Evolutionary conservation across 2,113 vertebrate genomes (phyloP), one percentile per base, ranked within the genome.

Genomic region (Aythya baeri): DNA sequence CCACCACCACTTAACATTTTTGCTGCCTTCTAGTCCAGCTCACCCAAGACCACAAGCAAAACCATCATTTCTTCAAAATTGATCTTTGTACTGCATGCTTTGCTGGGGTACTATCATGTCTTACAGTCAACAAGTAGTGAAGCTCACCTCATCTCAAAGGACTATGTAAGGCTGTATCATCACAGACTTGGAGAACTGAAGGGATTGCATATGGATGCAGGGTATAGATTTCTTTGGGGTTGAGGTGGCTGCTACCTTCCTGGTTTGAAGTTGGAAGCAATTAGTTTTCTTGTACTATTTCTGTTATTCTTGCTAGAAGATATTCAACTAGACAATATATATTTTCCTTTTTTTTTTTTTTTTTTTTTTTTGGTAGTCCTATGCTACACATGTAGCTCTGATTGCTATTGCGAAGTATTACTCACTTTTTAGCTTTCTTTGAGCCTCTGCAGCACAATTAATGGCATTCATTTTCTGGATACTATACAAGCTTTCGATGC

Each of bases 1-100:
- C 11, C 6, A 0, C 21, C 10, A 8, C 2, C 5, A 1, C 7
- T 50, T 67, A 13, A 21, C 3, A 7, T 23, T 83, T 55, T 50
- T 54, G 2, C 74, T 36, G 4, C 49, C n/a, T 89, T 66, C n/a
- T 41, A 43, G 17, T 41, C 25, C 13, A 25, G 27, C 17, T 9
- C 16, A n/a, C 58, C 7, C 16, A 55, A 59, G 75, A 54, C 1
- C 17, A 32, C 6, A 17, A 49, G 12, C 5, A 61, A 82, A 8
- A 63, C 11, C 15, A 29, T 12, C 3, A 3, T 54, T 71, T 75
- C 17, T 75, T 72, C n/a, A 63, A 63, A 59, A 18, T 46, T 17
- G 2, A 7, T 17, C 52, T 83, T 71, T 59, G 6, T 1, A 0
- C 27, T 29, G 11, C 26, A 14, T 18, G 4, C 13, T 68, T 22